Base-by-base conservation (phyloP, 2,888 invertebrate genomes). In the Ectemnius continuus region DNA sequence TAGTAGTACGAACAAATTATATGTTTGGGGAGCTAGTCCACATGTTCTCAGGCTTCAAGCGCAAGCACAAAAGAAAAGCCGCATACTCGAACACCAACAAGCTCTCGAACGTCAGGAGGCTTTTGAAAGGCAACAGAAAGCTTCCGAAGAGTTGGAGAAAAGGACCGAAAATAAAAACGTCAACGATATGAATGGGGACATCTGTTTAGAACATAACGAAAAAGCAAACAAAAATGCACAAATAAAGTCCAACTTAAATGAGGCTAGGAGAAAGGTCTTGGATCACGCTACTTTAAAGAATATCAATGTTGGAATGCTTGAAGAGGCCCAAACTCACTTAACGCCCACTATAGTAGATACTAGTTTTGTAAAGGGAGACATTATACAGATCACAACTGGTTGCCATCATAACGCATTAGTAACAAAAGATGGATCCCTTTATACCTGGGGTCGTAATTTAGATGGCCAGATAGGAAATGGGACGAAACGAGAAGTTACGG, bases 381-480 rank as follows among this genome's bases (percentile, higher is more conserved):
- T 95, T 67, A 88, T 93, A 16, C 94, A 95, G 88, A 87, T 91
- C 82, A 87, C 95, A 57, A 95, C 95, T 70, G 98, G 98, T 0
- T 95, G 96, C 91, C 95, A 97, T 87, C 98, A 98, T 89, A 96
- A 95, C 52, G 94, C 95, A 56, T 91, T 97, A 64, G 89, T 97
- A 62, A 95, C 95, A 57, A 93, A 94, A 66, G 93, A 93, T 65
- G 96, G 96, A 4, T 93, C 93, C 6, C 90, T 97, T 1, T 97
- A 95, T 84, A 93, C 95, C 0, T 98, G 97, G 97, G 98, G 98
- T 1, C 94, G 96, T 76, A 97, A 97, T 91, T 93, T 97, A 76
- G 97, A 98, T 88, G 97, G 97, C 47, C 98, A 98, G 89, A 91
- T 98, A 67, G 97, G 97, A 20, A 94, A 94, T 70, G 95, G 95